A percentile compares a stretch with the other conserved stretches of the same genome.
Evolutionary conservation across 2,797 vertebrate genomes (phyloP).

Genomic region (Carapus acus): DNA sequence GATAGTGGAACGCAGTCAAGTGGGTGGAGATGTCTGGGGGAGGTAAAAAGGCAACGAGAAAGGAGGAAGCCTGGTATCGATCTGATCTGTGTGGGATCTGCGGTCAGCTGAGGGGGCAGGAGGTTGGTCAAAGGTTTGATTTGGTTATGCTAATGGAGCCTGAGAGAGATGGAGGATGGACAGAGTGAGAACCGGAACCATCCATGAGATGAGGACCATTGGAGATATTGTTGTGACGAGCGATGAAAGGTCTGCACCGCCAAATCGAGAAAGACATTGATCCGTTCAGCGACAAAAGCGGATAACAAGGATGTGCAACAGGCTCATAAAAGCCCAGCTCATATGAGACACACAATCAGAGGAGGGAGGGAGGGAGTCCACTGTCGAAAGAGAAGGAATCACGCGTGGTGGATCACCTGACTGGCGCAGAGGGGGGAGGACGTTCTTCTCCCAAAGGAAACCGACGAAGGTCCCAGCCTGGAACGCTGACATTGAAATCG

Average conservation of each 20-base stretch:
- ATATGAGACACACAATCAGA: background rate
- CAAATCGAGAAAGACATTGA: background rate
- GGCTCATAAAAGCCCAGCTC: too few species aligned
- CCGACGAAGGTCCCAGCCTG: background rate
- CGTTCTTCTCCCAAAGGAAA: too few species aligned
- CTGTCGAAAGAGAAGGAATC: background rate
- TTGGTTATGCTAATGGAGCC: background rate
- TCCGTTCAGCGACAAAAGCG: too few species aligned
- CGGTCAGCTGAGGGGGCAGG: background rate
- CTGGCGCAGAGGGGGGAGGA: background rate
- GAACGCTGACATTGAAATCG: constrained; percentile 5
- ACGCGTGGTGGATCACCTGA: background rate
- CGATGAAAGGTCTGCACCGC: too few species aligned
- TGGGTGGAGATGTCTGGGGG: background rate
- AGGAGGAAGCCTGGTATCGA: background rate
- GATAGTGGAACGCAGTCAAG: background rate
- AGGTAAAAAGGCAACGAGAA: background rate
- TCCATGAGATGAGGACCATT: too few species aligned
- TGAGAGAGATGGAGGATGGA: too few species aligned
- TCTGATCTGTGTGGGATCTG: background rate
- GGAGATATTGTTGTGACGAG: too few species aligned
- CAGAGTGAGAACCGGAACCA: too few species aligned
- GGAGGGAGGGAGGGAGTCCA: background rate
- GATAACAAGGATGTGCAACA: too few species aligned
- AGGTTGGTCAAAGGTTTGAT: background rate